Evolutionary conservation across 1,140 invertebrate genomes (phyloP), one percentile per base, ranked within the genome.

Genomic region (Lordiphosa clarofinis): DNA sequence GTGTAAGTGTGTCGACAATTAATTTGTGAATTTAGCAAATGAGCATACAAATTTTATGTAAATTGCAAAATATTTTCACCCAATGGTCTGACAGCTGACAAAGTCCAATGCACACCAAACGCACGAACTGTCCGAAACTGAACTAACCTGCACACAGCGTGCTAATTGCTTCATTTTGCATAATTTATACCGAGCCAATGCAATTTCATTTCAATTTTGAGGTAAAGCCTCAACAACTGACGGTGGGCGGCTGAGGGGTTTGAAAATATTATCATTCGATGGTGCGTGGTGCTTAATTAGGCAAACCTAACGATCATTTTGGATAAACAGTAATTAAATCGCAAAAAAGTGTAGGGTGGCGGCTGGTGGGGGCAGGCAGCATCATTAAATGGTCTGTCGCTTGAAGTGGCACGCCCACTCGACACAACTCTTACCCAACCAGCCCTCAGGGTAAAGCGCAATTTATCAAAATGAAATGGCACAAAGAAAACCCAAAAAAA

Each of bases 391-490:
- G 63, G 50, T 31, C 54, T 48, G 49, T 37, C 42, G 50, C 42
- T 70, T 67, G 62, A 36, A 46, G 50, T 37, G 70, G 54, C 56
- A 50, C 46, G 54, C 73, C 73, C 67, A 57, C 49, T 36, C 43
- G 43, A 66, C 54, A 43, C 31, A 49, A 24, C n/a, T 31, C 8
- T 5, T 5, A 33, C 4, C 24, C 2, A 21, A 46, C 24, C 43
- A 46, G 24, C 43, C 7, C 43, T 37, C 7, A 37, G 40, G 31
- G 38, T 37, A 6, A 13, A 11, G 61, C 33, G 59, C 68, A 82
- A 84, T 82, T 82, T 82, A 82, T 82, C 76, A 82, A 82, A 84
- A 82, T 84, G 68, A 82, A 81, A 68, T 64, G 76, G 49, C 62
- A 65, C 49, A 62, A 59, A 55, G 50, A 66, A 31, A 52, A 11